phyloP scores from a whole-genome alignment of 2,113 vertebrate genomes.

The Chunga burmeisteri region DNA sequence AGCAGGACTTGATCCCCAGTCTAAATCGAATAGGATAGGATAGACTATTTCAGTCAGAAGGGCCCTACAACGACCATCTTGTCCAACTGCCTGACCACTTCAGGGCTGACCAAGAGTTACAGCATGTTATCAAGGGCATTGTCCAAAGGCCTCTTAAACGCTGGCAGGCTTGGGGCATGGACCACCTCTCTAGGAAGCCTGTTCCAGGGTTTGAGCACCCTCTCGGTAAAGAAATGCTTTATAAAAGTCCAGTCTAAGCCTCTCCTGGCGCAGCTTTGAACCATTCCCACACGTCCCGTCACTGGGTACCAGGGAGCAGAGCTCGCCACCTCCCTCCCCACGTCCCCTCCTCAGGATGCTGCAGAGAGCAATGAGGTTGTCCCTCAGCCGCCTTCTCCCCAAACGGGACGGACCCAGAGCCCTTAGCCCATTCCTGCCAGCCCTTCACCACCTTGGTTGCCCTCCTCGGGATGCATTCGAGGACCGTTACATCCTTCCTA shows the following conservation, averaged over 20 bases:
- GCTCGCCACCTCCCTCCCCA: background rate
- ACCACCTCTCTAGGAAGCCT: background rate
- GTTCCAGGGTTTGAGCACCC: background rate
- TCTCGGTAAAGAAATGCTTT: background rate
- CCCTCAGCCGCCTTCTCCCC: too few relatives aligned
- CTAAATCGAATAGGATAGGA: background rate
- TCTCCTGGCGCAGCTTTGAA: background rate
- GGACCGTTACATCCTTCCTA: background rate
- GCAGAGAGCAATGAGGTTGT: too few relatives aligned
- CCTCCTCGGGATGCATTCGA: background rate
- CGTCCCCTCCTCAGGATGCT: too few relatives aligned
- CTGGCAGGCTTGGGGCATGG: background rate
- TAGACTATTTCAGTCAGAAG: background rate
- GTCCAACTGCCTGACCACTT: background rate
- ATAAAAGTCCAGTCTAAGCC: background rate
- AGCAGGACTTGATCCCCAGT: background rate
- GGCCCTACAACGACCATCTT: too few relatives aligned
- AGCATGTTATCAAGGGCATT: background rate
- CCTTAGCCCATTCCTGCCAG: background rate
- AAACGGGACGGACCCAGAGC: background rate
- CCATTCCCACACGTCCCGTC: too few relatives aligned
- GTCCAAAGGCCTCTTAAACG: background rate
- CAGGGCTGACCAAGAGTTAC: background rate
- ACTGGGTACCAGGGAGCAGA: background rate
- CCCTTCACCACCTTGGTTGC: background rate